phyloP scores from a whole-genome alignment of 2,888 invertebrate species.

The Drosophila paracracens region DNA sequence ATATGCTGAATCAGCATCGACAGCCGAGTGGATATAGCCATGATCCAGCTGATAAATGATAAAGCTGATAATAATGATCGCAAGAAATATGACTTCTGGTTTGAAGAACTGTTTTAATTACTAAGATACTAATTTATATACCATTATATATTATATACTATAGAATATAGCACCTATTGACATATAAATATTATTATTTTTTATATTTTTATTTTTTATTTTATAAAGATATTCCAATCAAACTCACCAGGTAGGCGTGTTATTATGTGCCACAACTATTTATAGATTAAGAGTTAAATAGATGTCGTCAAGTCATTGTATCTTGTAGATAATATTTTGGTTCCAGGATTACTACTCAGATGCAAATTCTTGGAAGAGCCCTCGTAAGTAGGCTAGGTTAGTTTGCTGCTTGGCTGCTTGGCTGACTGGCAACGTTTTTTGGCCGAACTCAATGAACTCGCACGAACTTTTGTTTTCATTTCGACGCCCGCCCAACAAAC shows the following conservation, averaged over 20 bases:
- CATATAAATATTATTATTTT: too few species aligned
- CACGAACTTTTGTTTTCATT: slow-evolving; percentile 78
- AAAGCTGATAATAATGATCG: too few species aligned
- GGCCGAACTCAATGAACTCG: slow-evolving; percentile 76
- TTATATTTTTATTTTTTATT: too few species aligned
- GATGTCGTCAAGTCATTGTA: neutral
- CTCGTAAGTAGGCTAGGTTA: slow-evolving; percentile 18
- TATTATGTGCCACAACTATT: too few species aligned
- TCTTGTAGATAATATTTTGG: neutral
- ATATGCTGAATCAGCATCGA: neutral
- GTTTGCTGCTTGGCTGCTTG: slow-evolving; percentile 27
- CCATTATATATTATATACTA: too few species aligned
- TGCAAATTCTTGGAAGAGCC: neutral
- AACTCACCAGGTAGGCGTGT: neutral
- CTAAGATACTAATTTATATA: too few species aligned
- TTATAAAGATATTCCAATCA: neutral
- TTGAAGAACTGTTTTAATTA: too few species aligned
- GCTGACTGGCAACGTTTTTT: slow-evolving; percentile 56
- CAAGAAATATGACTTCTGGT: too few species aligned
- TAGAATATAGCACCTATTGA: too few species aligned
- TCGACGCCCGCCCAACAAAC: slow-evolving; percentile 29
- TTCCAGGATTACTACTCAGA: neutral
- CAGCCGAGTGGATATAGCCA: neutral
- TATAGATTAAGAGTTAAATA: neutral
- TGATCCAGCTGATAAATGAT: too few species aligned